Evolutionary conservation across 2,797 vertebrate genomes (phyloP).

Genomic region (Cirrhinus molitorella): DNA sequence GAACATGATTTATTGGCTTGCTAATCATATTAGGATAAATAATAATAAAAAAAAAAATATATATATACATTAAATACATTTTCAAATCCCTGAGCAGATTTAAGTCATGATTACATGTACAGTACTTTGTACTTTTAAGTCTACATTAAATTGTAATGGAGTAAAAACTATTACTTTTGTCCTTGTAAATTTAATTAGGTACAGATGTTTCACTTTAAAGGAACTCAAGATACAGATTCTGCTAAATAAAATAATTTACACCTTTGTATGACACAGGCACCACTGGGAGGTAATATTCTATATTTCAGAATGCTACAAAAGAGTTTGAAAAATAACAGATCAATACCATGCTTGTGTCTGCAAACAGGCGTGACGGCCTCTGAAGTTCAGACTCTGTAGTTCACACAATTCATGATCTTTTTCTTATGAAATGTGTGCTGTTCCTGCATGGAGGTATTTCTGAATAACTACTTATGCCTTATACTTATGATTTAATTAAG

Average conservation of each 20-base stretch:
- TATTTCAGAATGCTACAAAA: background rate
- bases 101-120: no score
- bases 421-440: background rate
- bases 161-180: background rate
- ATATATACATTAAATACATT: no score
- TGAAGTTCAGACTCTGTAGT: background rate
- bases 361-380: background rate
- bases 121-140: no score
- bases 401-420: background rate
- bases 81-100: no score
- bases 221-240: background rate
- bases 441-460: background rate
- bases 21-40: no score
- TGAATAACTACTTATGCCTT: background rate
- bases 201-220: background rate
- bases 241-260: background rate
- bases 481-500: background rate
- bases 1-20: no score
- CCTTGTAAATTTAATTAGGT: background rate
- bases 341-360: background rate
- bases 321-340: background rate
- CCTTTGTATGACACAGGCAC: background rate
- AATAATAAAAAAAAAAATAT: no score
- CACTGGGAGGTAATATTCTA: background rate
- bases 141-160: no score